These are phyloP conservation scores for Drosophila chauvacae DNA, from an alignment of 1,140 invertebrate genomes.

Conservation along the genomic window DNA sequence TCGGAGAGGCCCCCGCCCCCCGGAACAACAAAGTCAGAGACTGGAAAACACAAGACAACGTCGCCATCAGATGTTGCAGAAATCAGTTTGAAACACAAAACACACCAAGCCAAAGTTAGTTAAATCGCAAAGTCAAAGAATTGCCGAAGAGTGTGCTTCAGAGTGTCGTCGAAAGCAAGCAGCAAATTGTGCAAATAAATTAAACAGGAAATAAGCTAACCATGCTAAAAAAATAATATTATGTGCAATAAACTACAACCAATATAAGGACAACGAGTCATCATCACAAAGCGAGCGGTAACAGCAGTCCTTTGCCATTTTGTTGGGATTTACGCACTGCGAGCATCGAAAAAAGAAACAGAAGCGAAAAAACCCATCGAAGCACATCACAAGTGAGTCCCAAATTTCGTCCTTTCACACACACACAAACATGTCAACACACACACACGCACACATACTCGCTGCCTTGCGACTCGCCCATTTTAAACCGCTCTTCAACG, in stretches of 20 bases:
- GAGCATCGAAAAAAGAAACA: slow-evolving; percentile 27
- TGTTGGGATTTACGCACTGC: slow-evolving; percentile 58
- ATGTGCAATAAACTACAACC: slow-evolving; percentile 73
- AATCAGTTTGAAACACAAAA: slow-evolving; percentile 62
- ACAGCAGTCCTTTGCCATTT: slow-evolving; percentile 31
- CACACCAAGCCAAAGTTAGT: slow-evolving; percentile 20
- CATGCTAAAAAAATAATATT: slow-evolving; percentile 23
- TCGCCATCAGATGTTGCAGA: slow-evolving; percentile 68
- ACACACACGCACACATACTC: slow-evolving; percentile 55
- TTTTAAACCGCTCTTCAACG: slow-evolving; percentile 22
- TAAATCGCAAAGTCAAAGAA: slow-evolving; percentile 33
- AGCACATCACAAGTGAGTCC: slow-evolving; percentile 78
- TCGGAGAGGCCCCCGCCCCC: slow-evolving; percentile 26
- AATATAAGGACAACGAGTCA: slow-evolving; percentile 13
- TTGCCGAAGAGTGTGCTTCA: slow-evolving; percentile 32
- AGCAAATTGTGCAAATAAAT: slow-evolving; percentile 38
- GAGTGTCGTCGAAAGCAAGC: slow-evolving; percentile 23
- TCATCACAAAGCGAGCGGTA: slow-evolving; percentile 11
- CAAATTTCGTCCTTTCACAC: slow-evolving; percentile 69
- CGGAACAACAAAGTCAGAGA: slow-evolving; percentile 45
- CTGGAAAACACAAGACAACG: slow-evolving; percentile 56
- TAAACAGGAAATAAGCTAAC: slow-evolving; percentile 22
- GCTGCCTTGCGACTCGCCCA: slow-evolving; percentile 59
- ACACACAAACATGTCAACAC: slow-evolving; percentile 45
- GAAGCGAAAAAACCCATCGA: slow-evolving; percentile 50